Evolutionary conservation across 2,113 vertebrate species (phyloP), one percentile per base, ranked within the genome.

Genomic region (Hucho hucho): DNA sequence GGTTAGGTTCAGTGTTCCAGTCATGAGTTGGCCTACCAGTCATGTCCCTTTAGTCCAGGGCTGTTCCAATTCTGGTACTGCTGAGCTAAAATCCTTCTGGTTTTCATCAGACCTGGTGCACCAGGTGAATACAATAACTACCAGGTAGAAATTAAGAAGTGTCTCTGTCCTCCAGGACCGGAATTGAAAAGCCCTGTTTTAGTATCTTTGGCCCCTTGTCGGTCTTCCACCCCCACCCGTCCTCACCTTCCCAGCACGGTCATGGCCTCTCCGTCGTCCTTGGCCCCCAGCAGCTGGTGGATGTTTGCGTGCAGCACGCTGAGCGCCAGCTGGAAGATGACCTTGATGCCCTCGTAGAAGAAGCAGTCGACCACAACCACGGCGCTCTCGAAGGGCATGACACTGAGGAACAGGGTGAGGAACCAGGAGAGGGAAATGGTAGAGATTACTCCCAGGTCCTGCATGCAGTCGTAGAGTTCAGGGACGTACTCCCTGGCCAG

Each of bases 181-280:
- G 6, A 37, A 37, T 37, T 37, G 37, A 37, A 37, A 37, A 37
- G 6, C 32, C 32, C 32, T 0, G 6, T 4, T 11, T 63, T n/a
- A 22, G n/a, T n/a, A 20, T n/a, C 18, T 63, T 16, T 22, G 59
- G 4, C 4, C 6, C 18, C 59, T 24, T 9, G 7, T 63, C 20
- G 7, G 29, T 11, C 24, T 43, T 9, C 65, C 26, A 69, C 66
- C 37, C 13, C 29, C 5, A 16, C 20, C 1, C 32, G 28, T 11
- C 1, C 79, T 86, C 90, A 99, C 98, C 96, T 97, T 88, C 98
- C 98, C 81, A 99, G 90, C 16, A 98, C 96, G 0, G 98, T 99
- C 98, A 99, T 99, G 85, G 98, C 98, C 90, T 99, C 98, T 49
- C 98, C 98, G 1, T 99, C 98, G n/a, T 99, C 98, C 90, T 98